Percentiles rank a stretch among this genome's conserved stretches.
These are phyloP conservation scores for Sander vitreus DNA, from an alignment of 2,113 vertebrate genomes.

Conservation along the genomic window DNA sequence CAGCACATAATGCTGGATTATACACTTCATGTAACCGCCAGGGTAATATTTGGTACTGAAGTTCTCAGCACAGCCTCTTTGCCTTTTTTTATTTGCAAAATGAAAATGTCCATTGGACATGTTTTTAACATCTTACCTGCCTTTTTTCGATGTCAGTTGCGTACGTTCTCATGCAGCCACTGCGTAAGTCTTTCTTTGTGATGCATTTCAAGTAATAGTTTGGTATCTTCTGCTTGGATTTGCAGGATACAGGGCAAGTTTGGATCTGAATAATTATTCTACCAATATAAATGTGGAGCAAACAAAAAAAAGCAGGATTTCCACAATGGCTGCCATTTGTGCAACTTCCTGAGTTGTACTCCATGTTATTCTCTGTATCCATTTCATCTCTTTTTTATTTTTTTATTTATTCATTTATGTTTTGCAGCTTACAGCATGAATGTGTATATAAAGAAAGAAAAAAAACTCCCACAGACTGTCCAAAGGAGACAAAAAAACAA, in stretches of 20 bases:
- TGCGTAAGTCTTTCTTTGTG: background rate
- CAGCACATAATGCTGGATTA: constrained; percentile 37
- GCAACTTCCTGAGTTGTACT: background rate
- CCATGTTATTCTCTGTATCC: constrained; percentile 10
- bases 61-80: constrained; percentile 34
- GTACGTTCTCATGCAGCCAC: constrained; percentile 10
- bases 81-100: constrained; percentile 36
- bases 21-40: background rate
- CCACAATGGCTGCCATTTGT: background rate
- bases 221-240: background rate
- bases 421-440: constrained; percentile 70
- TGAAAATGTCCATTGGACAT: constrained; percentile 1
- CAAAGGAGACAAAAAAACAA: constrained; percentile 30
- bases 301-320: constrained; percentile 15
- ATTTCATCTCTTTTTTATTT: constrained; percentile 26
- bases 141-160: background rate
- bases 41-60: constrained; percentile 9
- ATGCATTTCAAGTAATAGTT: background rate
- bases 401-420: constrained; percentile 54
- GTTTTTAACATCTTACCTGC: constrained; percentile 7
- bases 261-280: background rate
- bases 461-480: constrained; percentile 53
- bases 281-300: background rate
- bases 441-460: constrained; percentile 71
- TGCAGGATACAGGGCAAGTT: background rate